Evolutionary conservation across 2,888 invertebrate genomes (phyloP).

Genomic region (Orgyia antiqua): DNA sequence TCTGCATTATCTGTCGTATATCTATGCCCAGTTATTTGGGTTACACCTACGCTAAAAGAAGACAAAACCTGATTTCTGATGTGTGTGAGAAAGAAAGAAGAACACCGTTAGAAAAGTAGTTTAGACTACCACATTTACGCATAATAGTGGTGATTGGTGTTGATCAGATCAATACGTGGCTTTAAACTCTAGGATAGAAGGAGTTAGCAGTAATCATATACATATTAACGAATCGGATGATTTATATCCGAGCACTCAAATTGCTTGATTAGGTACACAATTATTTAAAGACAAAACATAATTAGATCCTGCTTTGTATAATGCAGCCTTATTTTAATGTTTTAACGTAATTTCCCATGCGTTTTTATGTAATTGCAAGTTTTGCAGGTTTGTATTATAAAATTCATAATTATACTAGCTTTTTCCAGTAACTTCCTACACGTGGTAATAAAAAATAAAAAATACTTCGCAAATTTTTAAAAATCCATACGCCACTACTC

Average conservation of each 20-base stretch:
- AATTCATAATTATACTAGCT: no score
- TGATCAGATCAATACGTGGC: slow-evolving; percentile 23
- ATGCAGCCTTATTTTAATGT: not conserved
- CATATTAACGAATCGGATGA: slow-evolving; percentile 4
- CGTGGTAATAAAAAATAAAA: no score
- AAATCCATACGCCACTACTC: no score
- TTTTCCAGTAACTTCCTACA: no score
- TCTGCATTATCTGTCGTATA: slow-evolving; percentile 19
- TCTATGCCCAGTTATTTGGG: slow-evolving; percentile 42
- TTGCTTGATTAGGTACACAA: slow-evolving; percentile 1
- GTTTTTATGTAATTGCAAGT: no score
- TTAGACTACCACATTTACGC: slow-evolving; percentile 70
- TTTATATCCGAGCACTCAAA: not conserved
- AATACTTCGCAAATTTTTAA: no score
- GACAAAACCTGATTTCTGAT: slow-evolving; percentile 26
- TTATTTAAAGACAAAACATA: not conserved
- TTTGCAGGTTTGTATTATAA: no score
- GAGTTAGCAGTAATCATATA: slow-evolving; percentile 2
- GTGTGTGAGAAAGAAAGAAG: slow-evolving; percentile 35
- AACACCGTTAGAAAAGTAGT: slow-evolving; percentile 64
- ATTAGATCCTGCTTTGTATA: not conserved
- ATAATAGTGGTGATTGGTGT: slow-evolving; percentile 41
- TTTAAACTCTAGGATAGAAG: not conserved
- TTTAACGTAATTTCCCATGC: not conserved
- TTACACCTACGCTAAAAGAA: slow-evolving; percentile 55